phyloP scores from a whole-genome alignment of 1,140 invertebrate species.

The Onthophagus taurus region DNA sequence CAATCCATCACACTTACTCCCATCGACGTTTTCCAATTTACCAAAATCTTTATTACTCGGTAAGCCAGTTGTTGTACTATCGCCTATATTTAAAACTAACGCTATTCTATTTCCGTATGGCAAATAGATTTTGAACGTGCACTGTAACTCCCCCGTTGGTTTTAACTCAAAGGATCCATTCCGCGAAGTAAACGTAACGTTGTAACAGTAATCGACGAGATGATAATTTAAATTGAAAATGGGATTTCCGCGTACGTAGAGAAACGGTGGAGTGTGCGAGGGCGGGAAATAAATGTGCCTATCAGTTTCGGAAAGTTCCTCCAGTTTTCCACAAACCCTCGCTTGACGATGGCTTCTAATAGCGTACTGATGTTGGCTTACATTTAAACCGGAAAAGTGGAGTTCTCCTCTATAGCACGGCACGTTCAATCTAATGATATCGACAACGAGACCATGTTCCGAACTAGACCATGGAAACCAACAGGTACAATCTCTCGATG shows the following conservation, averaged over 20 bases:
- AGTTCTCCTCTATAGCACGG: slow-evolving; percentile 49
- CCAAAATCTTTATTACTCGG: slow-evolving; percentile 20
- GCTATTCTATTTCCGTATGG: slow-evolving; percentile 53
- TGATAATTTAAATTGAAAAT: slow-evolving; percentile 50
- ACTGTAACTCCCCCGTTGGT: slow-evolving; percentile 43
- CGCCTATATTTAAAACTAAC: slow-evolving; percentile 45
- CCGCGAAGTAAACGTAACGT: slow-evolving; percentile 47
- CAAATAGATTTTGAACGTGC: slow-evolving; percentile 52
- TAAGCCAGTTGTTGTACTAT: slow-evolving; percentile 21
- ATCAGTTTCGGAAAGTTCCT: slow-evolving; percentile 46
- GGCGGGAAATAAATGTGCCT: slow-evolving; percentile 46
- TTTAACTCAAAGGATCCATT: slow-evolving; percentile 51
- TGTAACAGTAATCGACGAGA: slow-evolving; percentile 55
- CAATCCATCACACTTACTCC: slow-evolving; percentile 42
- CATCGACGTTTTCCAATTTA: slow-evolving; percentile 19
- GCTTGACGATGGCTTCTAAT: slow-evolving; percentile 23
- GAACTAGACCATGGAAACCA: slow-evolving; percentile 35
- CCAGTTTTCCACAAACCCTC: slow-evolving; percentile 50
- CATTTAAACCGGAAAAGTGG: slow-evolving; percentile 38
- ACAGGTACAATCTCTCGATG: slow-evolving; percentile 33
- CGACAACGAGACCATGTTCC: slow-evolving; percentile 44
- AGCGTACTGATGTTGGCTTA: slow-evolving; percentile 20
- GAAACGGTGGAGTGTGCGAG: slow-evolving; percentile 34
- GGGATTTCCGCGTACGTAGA: slow-evolving; percentile 47
- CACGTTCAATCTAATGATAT: slow-evolving; percentile 51